Base-by-base conservation (phyloP, 2,113 vertebrate species). In the Pteruthius melanotis region DNA sequence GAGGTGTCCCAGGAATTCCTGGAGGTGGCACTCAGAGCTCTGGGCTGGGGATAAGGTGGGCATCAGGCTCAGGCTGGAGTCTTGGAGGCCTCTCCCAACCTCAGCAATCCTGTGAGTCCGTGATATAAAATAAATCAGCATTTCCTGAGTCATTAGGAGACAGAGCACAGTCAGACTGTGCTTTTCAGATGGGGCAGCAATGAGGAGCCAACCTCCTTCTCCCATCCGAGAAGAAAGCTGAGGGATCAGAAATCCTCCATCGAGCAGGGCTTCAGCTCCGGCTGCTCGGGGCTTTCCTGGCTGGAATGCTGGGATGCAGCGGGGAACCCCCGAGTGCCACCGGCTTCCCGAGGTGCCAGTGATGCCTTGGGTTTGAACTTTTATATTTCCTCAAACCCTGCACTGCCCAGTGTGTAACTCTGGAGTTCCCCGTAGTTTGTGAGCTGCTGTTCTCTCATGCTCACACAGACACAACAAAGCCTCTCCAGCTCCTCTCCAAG, bases 61-160 rank as follows among this genome's bases (percentile, higher is more conserved):
- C 0, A 20, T 7, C 0, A 1, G 70, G n/a, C 54, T 60, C 33
- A 44, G 53, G 17, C 7, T 3, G 44, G 22, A 27, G 39, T 3
- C 71, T n/a, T 26, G 40, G 22, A n/a, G 71, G 53, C 9, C 9
- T 57, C 11, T 28, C 21, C 71, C 53, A 28, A 2, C 42, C 42
- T 15, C 83, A 10, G 11, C 0, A n/a, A 40, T 54, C 0, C 54
- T 3, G 19, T 2, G 23, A 2, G 13, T 45, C 28, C 16, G 4
- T 11, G 65, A 1, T 28, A 4, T 1, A 10, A 5, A 10, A n/a
- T 57, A 85, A 57, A 47, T 19, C 65, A 49, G 17, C 30, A 33
- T 12, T 18, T 47, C 52, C 9, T 11, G 40, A 11, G 10, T 9
- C 22, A 5, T 21, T 9, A 16, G 47, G 6, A 56, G 56, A 12